These are phyloP conservation scores for Symphodus melops DNA, from an alignment of 2,113 vertebrate genomes.

Conservation along the genomic window DNA sequence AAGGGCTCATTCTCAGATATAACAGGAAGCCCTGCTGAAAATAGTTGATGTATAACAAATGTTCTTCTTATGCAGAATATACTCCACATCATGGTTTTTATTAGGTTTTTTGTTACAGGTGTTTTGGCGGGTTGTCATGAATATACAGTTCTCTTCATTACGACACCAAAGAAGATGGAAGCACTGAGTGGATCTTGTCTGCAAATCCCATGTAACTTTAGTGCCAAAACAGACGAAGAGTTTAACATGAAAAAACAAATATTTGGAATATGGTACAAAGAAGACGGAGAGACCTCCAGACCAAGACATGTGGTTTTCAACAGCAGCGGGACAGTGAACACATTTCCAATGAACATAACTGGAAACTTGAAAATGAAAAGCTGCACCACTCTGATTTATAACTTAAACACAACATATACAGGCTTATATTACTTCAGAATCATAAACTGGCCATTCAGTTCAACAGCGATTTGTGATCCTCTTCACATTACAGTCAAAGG, in stretches of 20 bases:
- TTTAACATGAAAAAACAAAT: fast-evolving
- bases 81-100: no score
- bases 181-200: slow-evolving; percentile 63
- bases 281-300: fast-evolving
- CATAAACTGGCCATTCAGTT: fast-evolving
- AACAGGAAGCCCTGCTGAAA: no score
- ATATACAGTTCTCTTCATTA: fast-evolving
- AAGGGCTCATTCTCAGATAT: no score
- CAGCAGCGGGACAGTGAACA: fast-evolving
- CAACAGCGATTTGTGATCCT: neutral
- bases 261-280: slow-evolving; percentile 46
- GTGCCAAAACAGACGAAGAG: fast-evolving
- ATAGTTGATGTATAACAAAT: no score
- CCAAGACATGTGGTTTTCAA: slow-evolving; percentile 32
- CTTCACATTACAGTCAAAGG: slow-evolving; percentile 41
- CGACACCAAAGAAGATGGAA: slow-evolving; percentile 1
- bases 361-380: slow-evolving; percentile 55
- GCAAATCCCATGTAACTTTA: slow-evolving; percentile 61
- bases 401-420: neutral
- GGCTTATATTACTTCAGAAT: slow-evolving; percentile 61
- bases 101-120: no score
- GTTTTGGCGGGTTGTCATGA: fast-evolving
- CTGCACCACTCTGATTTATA: slow-evolving; percentile 65
- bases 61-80: no score
- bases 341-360: slow-evolving; percentile 23